A percentile compares a stretch with the other conserved stretches of the same genome.
Conservation (phyloP, 2,113 vertebrate species). For the Oceanodroma tethys region DNA sequence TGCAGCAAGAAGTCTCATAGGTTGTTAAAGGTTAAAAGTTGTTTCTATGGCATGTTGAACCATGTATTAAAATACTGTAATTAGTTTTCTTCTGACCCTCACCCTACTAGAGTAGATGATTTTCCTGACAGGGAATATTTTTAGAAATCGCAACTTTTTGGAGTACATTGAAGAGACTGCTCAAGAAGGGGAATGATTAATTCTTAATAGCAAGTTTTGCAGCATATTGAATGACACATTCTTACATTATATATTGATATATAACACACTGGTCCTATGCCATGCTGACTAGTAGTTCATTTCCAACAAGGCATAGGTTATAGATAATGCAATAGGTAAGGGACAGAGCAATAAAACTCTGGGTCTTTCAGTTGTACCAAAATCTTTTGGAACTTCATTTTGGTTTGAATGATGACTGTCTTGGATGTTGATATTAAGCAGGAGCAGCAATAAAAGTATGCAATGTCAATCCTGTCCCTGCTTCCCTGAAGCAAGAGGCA, state of each 20-base stretch:
- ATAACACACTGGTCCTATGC: slow-evolving; percentile 26
- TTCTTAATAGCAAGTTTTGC: slow-evolving; percentile 28
- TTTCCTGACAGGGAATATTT: neutral
- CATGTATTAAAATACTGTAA: neutral
- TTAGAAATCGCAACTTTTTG: neutral
- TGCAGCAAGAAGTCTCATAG: neutral
- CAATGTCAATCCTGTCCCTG: neutral
- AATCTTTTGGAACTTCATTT: slow-evolving; percentile 32
- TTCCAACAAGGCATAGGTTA: slow-evolving; percentile 27
- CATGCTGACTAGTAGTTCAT: slow-evolving; percentile 24
- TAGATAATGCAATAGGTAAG: slow-evolving; percentile 42
- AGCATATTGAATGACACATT: slow-evolving; percentile 44
- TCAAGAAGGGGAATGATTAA: slow-evolving; percentile 29
- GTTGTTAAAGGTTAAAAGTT: neutral
- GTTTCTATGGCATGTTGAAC: neutral
- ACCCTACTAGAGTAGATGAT: neutral
- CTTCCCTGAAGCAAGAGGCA: slow-evolving; percentile 18
- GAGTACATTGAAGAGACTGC: neutral
- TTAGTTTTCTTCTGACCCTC: neutral
- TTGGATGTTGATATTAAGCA: slow-evolving; percentile 9
- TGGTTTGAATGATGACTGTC: slow-evolving; percentile 42
- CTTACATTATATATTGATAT: slow-evolving; percentile 52
- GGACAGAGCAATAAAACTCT: slow-evolving; percentile 27
- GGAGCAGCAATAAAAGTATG: slow-evolving; percentile 12
- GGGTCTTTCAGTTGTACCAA: slow-evolving; percentile 8